Evolutionary conservation across 2,113 vertebrate genomes (phyloP), one percentile per base, ranked within the genome.

Genomic region (Bucco capensis): DNA sequence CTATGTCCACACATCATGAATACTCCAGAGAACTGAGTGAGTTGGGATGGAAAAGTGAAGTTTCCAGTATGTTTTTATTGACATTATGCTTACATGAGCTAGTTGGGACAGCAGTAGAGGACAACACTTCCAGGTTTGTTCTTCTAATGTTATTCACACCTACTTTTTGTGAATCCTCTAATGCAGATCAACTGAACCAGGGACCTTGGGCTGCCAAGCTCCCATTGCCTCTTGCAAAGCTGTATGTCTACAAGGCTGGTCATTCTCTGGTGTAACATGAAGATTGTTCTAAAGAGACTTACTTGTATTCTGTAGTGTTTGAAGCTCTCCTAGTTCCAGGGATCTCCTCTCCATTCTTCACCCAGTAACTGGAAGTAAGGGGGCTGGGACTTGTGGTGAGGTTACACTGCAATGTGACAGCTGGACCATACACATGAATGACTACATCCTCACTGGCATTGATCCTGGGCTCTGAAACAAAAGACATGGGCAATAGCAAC

Each of bases 381-480:
- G 97, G 88, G 53, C 97, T 98, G 95, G 98, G 97, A 86, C 97
- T 98, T 49, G 98, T 98, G 51, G 99, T 99, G 78, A 99, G 98
- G 98, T 99, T 99, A 95, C 99, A 99, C 94, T 98, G 98, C 93
- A 99, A 95, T 33, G 92, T 97, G 87, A 99, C 91, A 1, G 98
- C 91, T 15, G 88, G 71, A 15, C 51, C 70, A 25, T 94, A 50
- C 51, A 8, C 24, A 31, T 95, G 96, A 90, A 99, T 96, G 95
- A 96, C 96, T 95, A 98, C 97, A 79, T 99, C 98, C 95, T 98
- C 98, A 14, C 98, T 98, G 95, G 98, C 97, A 74, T 98, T 98
- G 97, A 99, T 99, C 95, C 97, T 97, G 90, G 99, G 99, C 97
- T 99, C 99, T 99, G 98, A 94, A 99, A 98, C 73, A 95, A 95